A percentile compares a stretch with the other conserved stretches of the same genome.
phyloP scores from a whole-genome alignment of 2,113 vertebrate species.

The Lutjanus erythropterus region DNA sequence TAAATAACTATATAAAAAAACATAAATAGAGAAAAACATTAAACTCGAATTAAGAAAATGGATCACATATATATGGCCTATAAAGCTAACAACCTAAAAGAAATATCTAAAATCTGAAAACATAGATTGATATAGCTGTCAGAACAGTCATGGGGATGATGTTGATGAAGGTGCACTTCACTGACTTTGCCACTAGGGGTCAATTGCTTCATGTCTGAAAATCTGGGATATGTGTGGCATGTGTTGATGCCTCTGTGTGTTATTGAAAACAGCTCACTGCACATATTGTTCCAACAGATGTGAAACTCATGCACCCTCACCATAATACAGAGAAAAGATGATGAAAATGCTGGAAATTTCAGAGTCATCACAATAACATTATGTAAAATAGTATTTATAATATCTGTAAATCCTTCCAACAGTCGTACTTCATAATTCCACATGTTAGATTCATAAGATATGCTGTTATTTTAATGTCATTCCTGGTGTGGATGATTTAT shows the following conservation, averaged over 20 bases:
- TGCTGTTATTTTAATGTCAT: background rate
- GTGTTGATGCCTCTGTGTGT: background rate
- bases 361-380: background rate
- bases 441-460: background rate
- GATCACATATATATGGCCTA: no score
- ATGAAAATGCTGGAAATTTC: background rate
- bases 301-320: background rate
- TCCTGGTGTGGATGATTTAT: background rate
- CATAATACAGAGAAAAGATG: background rate
- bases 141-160: background rate
- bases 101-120: no score
- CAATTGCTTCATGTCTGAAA: constrained; percentile 26
- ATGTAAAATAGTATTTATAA: background rate
- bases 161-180: constrained; percentile 13
- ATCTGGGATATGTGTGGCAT: background rate
- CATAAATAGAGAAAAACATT: no score
- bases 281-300: background rate
- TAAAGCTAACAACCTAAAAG: no score
- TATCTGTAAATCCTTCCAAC: background rate
- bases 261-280: background rate
- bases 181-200: constrained; percentile 57
- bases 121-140: no score
- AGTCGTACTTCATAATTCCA: background rate
- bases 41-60: no score
- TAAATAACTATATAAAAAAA: no score